A percentile compares a stretch with the other conserved stretches of the same genome.
phyloP scores from a whole-genome alignment of 2,113 vertebrate genomes.

The Lathamus discolor region DNA sequence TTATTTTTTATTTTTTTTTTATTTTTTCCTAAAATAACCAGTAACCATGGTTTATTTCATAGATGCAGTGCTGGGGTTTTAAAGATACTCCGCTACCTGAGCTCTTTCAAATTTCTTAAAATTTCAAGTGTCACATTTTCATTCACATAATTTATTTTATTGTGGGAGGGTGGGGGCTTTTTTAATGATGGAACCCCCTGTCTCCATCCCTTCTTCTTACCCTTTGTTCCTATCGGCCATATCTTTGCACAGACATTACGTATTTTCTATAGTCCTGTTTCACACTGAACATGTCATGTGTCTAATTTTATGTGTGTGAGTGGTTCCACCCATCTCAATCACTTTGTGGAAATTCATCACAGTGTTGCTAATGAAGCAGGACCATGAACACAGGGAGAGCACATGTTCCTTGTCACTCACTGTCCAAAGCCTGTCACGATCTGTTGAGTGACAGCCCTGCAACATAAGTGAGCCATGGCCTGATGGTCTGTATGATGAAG shows the following conservation, averaged over 20 bases:
- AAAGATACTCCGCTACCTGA: neutral
- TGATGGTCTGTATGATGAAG: neutral
- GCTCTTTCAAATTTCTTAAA: neutral
- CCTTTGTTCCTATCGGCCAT: neutral
- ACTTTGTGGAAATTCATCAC: neutral
- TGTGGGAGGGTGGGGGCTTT: neutral
- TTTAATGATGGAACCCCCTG: rapidly evolving
- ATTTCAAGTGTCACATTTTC: neutral
- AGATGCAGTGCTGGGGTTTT: neutral
- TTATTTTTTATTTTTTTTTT: too few relatives aligned
- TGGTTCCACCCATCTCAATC: neutral
- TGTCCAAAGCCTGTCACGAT: neutral
- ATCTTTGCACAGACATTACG: neutral
- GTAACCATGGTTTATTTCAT: rapidly evolving
- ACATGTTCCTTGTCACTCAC: rapidly evolving
- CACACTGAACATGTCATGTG: too few relatives aligned
- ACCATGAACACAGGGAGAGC: rapidly evolving
- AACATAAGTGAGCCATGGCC: neutral
- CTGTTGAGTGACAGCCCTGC: neutral
- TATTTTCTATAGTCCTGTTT: neutral
- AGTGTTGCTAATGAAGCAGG: neutral
- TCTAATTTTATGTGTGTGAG: neutral
- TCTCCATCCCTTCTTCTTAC: neutral
- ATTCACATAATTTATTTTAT: neutral
- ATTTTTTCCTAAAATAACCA: neutral